Base-by-base conservation (phyloP, 2,113 vertebrate species). In the Lagopus muta region DNA sequence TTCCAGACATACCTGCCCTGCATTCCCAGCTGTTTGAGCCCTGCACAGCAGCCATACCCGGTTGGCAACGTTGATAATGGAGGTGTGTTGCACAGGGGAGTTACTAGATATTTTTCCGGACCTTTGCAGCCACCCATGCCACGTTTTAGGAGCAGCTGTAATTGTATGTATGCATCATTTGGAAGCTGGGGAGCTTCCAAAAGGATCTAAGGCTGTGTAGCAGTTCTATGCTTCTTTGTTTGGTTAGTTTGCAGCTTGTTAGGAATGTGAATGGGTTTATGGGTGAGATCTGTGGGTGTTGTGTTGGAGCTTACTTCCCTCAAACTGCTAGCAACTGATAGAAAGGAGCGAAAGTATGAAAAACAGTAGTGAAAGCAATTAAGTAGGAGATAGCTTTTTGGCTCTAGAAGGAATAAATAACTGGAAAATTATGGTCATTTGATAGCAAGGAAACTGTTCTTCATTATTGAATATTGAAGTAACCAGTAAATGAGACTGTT, bases 361-460 rank as follows among this genome's bases (percentile, higher is more conserved):
- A 76, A 86, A 61, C 28, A 6, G n/a, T 73, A 42, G 47, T 89
- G 67, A 76, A 84, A 89, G 86, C n/a, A 87, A 47, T 92, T 92
- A 93, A 86, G 60, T 70, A 67, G 34, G 28, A 93, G 69, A 95
- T 76, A 43, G 84, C 48, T 79, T 85, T 86, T 77, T 66, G 10
- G 50, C 72, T 89, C 55, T 67, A 57, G 34, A 80, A 78, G 60
- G 50, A 82, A 55, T 91, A 96, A 96, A 92, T 91, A 95, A 67
- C 62, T 85, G 60, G 84, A 82, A 88, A 94, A 91, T 86, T 88
- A 79, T 55, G 82, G 84, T 92, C 87, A 95, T 89, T 92, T 89
- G 87, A 85, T 75, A 88, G 79, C 75, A 88, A 61, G 43, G 93
- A 93, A 80, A 91, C 52, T 91, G 66, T 74, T 86, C n/a, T 82